Evolutionary conservation across 1,140 invertebrate genomes (phyloP).

Genomic region (Drosophila nikananu): DNA sequence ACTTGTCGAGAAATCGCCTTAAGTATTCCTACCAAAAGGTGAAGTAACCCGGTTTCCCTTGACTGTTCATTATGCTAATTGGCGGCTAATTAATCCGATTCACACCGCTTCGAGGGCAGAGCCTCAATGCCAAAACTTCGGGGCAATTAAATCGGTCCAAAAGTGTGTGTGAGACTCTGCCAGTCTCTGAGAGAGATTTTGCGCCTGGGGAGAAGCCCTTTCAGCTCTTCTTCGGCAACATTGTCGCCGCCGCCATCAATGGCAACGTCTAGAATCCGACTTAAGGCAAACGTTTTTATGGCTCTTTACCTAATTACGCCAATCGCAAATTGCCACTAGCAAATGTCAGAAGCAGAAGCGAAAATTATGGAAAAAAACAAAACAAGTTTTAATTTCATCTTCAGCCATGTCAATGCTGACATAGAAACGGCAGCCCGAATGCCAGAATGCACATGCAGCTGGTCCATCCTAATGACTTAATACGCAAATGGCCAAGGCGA

Average conservation of each 20-base stretch:
- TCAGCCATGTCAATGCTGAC: slow-evolving; percentile 57
- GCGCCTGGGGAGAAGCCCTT: background rate
- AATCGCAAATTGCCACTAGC: slow-evolving; percentile 55
- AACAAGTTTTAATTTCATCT: slow-evolving; percentile 76
- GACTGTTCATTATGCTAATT: slow-evolving; percentile 68
- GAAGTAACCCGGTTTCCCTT: slow-evolving; percentile 20
- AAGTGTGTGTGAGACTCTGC: slow-evolving; percentile 6
- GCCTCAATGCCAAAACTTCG: slow-evolving; percentile 25
- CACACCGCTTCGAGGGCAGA: slow-evolving; percentile 43
- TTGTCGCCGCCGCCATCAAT: slow-evolving; percentile 37
- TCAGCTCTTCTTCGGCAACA: slow-evolving; percentile 9
- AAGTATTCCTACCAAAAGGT: background rate
- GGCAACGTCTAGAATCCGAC: slow-evolving; percentile 48
- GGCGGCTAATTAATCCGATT: slow-evolving; percentile 64
- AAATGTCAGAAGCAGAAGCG: slow-evolving; percentile 73
- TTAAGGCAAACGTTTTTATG: slow-evolving; percentile 53
- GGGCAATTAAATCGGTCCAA: slow-evolving; percentile 22
- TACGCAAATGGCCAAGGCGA: slow-evolving; percentile 52
- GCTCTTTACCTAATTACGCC: slow-evolving; percentile 76
- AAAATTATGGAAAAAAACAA: slow-evolving; percentile 55
- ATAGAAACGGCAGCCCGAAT: slow-evolving; percentile 62
- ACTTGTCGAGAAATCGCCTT: slow-evolving; percentile 5
- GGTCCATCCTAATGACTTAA: slow-evolving; percentile 65
- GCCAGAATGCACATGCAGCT: slow-evolving; percentile 41
- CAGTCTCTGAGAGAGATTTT: background rate